Base-by-base conservation (phyloP, 2,113 vertebrate species). In the Nothoprocta pentlandii region DNA sequence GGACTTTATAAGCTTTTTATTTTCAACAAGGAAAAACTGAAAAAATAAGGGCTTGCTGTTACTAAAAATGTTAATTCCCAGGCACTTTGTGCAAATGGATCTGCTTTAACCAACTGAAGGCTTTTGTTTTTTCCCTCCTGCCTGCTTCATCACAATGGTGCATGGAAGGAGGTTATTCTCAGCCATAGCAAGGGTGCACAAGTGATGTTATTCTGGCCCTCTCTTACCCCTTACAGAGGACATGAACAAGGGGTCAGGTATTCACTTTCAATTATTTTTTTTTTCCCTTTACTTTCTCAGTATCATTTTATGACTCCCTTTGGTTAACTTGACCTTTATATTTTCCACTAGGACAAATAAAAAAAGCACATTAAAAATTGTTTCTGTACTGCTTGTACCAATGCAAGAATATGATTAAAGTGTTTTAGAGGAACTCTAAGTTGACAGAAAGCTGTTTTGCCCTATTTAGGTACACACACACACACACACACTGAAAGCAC, bases 21-120 rank as follows among this genome's bases (percentile, higher is more conserved):
- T 88, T 85, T 53, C 56, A 94, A 71, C 26, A 91, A 71, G 75
- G 63, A 90, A 54, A 85, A 90, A n/a, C 25, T 66, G 91, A 44
- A 56, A 94, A 21, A 78, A 44, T 16, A 90, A 80, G 16, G 16
- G 69, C 34, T 32, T 85, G 22, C 42, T 92, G 30, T 77, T 82
- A 11, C 67, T 85, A 85, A 91, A 84, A 56, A 12, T 13, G 62
- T 25, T 59, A 34, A 75, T 74, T 89, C 32, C 41, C 49, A 69
- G 86, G 47, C 23, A 41, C 26, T 32, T 62, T 46, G 10, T n/a
- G 58, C 9, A 85, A 94, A 85, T 61, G 1, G 56, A 77, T 76
- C 49, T 87, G 30, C 67, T 58, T 76, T 44, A 92, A 80, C 8
- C 3, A 1, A 23, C n/a, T 86, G 63, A 20, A 83, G 41, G 69